These are phyloP conservation scores for Reticulitermes lucifugus DNA, from an alignment of 2,888 invertebrate species.

Conservation along the genomic window DNA sequence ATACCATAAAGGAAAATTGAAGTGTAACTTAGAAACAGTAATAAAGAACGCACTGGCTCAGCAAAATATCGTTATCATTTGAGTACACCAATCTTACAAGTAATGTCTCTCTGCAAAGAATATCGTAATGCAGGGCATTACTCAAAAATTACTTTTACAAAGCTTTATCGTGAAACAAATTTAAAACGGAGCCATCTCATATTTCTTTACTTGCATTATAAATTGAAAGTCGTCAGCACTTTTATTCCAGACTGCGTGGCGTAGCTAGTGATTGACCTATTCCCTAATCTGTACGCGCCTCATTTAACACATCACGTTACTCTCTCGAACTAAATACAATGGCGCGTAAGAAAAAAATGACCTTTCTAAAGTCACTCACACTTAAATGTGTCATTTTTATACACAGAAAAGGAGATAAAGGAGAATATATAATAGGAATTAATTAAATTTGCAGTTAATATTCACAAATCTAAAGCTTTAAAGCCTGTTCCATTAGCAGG, in stretches of 20 bases:
- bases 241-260: conserved; percentile 18
- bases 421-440: no score
- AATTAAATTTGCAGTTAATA: no score
- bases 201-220: conserved; percentile 5
- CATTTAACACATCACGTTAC: conserved; percentile 42
- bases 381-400: not conserved
- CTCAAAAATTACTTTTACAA: not conserved
- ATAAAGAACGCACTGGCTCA: no score
- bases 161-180: not conserved
- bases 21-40: not conserved
- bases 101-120: not conserved
- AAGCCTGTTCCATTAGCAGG: no score
- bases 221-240: not conserved
- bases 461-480: no score
- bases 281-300: conserved; percentile 47
- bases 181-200: not conserved
- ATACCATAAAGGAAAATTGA: not conserved
- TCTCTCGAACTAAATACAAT: conserved; percentile 26
- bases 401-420: no score
- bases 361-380: not conserved
- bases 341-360: not conserved
- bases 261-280: conserved; percentile 46
- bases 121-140: not conserved
- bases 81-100: not conserved
- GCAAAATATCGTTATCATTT: not conserved